Evolutionary conservation across 2,797 vertebrate species (phyloP).

Genomic region (Carduelis carduelis): DNA sequence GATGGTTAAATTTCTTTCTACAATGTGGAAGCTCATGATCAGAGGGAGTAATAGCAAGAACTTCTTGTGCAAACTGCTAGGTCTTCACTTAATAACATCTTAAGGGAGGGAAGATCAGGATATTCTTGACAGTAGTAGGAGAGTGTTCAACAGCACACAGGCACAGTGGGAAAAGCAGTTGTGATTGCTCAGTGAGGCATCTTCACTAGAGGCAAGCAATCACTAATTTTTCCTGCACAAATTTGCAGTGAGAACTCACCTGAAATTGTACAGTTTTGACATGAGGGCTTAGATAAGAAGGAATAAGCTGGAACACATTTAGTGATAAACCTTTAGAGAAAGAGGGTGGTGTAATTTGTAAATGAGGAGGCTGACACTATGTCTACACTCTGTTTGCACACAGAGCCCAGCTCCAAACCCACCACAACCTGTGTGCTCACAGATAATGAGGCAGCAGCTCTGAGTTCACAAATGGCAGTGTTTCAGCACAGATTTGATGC

Average conservation of each 20-base stretch:
- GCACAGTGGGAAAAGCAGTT: neutral
- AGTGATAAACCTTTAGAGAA: neutral
- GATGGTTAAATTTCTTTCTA: neutral
- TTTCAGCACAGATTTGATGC: neutral
- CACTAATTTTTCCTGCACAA: neutral
- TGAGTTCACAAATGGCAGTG: neutral
- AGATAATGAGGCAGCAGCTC: neutral
- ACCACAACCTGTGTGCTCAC: neutral
- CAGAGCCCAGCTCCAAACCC: neutral
- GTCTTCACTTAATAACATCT: neutral
- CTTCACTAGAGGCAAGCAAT: neutral
- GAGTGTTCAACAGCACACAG: neutral
- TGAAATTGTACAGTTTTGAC: neutral
- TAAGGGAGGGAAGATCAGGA: neutral
- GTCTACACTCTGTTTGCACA: rapidly evolving
- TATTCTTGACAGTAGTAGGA: neutral
- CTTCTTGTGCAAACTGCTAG: neutral
- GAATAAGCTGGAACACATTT: neutral
- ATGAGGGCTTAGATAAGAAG: neutral
- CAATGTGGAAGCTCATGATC: neutral
- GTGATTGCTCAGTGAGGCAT: neutral
- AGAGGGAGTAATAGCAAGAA: neutral
- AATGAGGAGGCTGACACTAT: neutral
- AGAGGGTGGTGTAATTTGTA: neutral
- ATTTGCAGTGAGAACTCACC: neutral